Conservation (phyloP, 2,888 invertebrate species). For the Zeuzera pyrina region DNA sequence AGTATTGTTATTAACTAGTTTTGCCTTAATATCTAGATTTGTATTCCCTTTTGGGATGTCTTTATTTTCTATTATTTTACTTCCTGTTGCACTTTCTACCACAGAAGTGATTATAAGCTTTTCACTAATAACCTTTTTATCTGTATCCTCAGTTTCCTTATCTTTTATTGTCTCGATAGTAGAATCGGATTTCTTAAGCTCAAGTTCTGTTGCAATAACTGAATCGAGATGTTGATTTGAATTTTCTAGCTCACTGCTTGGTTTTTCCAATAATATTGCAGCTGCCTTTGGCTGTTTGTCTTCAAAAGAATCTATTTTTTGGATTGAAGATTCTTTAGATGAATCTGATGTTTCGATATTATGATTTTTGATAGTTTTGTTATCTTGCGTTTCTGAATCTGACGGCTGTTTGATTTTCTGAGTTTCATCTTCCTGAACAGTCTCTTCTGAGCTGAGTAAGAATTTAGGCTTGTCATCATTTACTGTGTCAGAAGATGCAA, state of each 20-base stretch:
- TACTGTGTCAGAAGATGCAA: conserved; percentile 4
- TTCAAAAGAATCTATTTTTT: too few species aligned
- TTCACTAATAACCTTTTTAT: too few species aligned
- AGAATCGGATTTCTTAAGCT: too few species aligned
- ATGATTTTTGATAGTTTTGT: conserved; percentile 4
- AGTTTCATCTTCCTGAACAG: conserved; percentile 12
- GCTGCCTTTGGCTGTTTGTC: too few species aligned
- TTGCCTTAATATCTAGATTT: conserved; percentile 17
- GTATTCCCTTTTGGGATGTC: conserved; percentile 13
- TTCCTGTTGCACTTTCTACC: neutral
- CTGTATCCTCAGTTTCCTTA: neutral
- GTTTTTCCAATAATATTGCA: too few species aligned
- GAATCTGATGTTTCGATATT: conserved; percentile 3
- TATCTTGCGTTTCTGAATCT: conserved; percentile 1
- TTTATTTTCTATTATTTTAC: conserved; percentile 15
- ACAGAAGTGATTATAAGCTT: neutral
- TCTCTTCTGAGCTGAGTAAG: conserved; percentile 7
- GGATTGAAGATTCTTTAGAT: too few species aligned
- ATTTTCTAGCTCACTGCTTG: too few species aligned
- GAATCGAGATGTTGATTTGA: too few species aligned
- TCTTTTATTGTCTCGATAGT: neutral
- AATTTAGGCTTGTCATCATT: conserved; percentile 5
- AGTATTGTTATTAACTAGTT: conserved; percentile 41
- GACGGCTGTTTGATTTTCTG: conserved; percentile 4
- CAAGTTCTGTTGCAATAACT: too few species aligned